Evolutionary conservation across 2,113 vertebrate genomes (phyloP).

Genomic region (Terrapene triunguis): DNA sequence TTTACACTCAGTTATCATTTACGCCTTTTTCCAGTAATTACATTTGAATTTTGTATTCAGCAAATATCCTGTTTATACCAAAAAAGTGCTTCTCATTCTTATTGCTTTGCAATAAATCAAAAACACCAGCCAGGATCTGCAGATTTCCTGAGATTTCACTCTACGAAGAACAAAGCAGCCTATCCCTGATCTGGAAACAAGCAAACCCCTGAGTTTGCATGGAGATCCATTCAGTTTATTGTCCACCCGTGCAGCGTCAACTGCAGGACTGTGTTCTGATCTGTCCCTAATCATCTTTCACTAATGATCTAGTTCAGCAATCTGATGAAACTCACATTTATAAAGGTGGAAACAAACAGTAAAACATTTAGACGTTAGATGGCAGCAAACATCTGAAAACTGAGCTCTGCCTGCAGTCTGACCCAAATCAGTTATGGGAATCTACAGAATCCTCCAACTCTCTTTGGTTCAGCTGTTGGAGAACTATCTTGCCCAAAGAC

Average conservation of each 20-base stretch:
- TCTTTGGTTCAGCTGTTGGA: conserved; percentile 11
- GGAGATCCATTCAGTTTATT: neutral
- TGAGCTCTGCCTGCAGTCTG: neutral
- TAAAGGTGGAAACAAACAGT: neutral
- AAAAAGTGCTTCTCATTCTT: neutral
- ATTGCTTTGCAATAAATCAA: neutral
- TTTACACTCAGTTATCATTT: neutral
- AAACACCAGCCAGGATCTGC: neutral
- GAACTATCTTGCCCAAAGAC: neutral
- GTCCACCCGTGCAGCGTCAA: neutral
- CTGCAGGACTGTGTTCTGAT: neutral
- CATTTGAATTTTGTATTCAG: neutral
- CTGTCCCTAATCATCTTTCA: neutral
- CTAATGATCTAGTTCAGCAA: neutral
- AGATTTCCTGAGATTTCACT: neutral
- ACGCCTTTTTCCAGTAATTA: neutral
- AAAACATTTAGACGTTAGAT: conserved; percentile 71
- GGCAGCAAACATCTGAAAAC: conserved; percentile 80
- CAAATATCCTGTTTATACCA: neutral
- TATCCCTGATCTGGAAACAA: neutral
- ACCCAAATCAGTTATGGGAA: fast-evolving
- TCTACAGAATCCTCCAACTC: neutral
- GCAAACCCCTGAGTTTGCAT: neutral
- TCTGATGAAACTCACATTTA: fast-evolving
- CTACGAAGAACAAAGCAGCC: neutral